phyloP scores from a whole-genome alignment of 2,113 vertebrate species.

The Nothocercus julius region DNA sequence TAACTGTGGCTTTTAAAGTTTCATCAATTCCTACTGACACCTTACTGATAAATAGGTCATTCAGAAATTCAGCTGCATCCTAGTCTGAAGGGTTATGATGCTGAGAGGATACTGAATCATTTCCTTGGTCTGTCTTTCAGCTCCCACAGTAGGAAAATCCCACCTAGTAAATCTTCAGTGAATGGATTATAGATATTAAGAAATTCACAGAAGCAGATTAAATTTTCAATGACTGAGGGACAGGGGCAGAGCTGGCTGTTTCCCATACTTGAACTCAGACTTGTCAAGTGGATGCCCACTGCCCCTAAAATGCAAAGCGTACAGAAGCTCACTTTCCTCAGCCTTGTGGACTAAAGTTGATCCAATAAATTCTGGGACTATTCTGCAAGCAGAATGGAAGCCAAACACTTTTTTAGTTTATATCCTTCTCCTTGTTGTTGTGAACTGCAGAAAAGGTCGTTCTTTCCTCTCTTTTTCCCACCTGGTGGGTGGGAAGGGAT shows the following conservation, averaged over 20 bases:
- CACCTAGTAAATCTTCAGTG: conserved; percentile 32
- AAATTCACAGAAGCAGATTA: background rate
- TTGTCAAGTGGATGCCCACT: background rate
- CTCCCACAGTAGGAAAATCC: conserved; percentile 34
- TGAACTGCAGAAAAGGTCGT: background rate
- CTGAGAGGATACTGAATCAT: conserved; percentile 34
- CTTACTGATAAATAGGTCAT: conserved; percentile 55
- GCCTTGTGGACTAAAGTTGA: background rate
- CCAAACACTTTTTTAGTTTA: background rate
- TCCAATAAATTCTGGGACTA: background rate
- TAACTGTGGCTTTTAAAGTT: conserved; percentile 65
- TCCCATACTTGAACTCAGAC: background rate
- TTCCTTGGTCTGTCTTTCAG: conserved; percentile 48
- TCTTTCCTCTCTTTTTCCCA: background rate
- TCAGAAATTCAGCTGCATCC: conserved; percentile 59
- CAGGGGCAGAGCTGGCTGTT: background rate
- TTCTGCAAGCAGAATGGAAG: background rate
- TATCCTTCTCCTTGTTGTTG: background rate
- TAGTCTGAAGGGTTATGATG: conserved; percentile 47
- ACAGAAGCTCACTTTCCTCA: background rate
- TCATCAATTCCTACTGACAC: conserved; percentile 61
- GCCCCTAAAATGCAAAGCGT: background rate
- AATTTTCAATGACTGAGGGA: background rate
- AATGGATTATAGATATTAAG: conserved; percentile 48
- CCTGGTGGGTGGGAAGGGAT: background rate